phyloP scores from a whole-genome alignment of 2,113 vertebrate genomes.

The Ciconia maguari region DNA sequence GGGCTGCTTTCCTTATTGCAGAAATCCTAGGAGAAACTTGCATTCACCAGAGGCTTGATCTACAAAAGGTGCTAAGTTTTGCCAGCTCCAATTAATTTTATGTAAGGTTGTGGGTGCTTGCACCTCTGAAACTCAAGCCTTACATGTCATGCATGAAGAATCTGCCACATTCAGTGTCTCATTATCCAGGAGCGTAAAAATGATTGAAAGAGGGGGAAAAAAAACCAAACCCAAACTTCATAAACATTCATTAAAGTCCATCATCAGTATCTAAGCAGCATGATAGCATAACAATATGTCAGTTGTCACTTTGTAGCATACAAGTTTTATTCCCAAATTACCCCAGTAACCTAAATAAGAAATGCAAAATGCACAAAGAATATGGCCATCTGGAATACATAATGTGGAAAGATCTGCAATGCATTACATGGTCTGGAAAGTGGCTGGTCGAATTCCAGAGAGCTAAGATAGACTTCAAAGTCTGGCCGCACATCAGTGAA shows the following conservation, averaged over 20 bases:
- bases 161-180: background rate
- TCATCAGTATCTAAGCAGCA: background rate
- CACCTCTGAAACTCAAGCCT: background rate
- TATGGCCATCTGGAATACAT: conserved; percentile 81
- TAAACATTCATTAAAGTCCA: conserved; percentile 26
- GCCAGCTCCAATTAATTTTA: background rate
- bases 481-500: conserved; percentile 81
- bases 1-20: background rate
- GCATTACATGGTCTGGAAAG: conserved; percentile 86
- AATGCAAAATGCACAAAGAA: conserved; percentile 72
- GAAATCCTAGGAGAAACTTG: background rate
- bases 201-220: background rate
- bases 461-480: conserved; percentile 88
- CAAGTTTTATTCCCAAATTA: conserved; percentile 66
- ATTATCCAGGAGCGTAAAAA: conserved; percentile 15
- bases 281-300: conserved; percentile 22
- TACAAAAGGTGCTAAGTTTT: background rate
- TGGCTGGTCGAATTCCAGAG: conserved; percentile 81
- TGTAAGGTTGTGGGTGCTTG: background rate
- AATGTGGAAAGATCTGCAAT: conserved; percentile 79
- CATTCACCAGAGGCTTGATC: background rate
- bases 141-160: background rate
- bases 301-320: conserved; percentile 65
- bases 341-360: conserved; percentile 70
- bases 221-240: background rate